Evolutionary conservation across 1,140 invertebrate species (phyloP), one percentile per base, ranked within the genome.

Genomic region (Pseudomyrmex gracilis): DNA sequence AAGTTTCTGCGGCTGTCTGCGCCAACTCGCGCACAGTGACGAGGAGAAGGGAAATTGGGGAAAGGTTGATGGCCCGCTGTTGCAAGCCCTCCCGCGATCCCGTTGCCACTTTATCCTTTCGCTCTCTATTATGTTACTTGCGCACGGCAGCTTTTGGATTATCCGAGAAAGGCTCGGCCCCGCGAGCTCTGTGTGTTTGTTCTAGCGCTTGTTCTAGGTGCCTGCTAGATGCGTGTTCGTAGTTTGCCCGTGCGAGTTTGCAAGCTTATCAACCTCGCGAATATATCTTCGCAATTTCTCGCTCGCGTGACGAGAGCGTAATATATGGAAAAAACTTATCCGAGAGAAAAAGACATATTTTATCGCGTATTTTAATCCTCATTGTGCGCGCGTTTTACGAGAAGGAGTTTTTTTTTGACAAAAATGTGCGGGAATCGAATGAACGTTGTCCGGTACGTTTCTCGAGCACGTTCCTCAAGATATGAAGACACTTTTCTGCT

Each of bases 1-100:
- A 90, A 90, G 90, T 90, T 91, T 90, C 85, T 90, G 85, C 83
- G 78, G 90, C 85, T 90, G 90, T 90, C 89, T 87, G 73, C 74
- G 87, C 63, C 85, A 90, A 90, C 66, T 83, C 66, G 58, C 82
- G 45, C 34, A 68, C 13, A 73, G 84, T 88, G 86, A 87, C 87
- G 76, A 86, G 83, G 84, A 78, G 87, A 53, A 74, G 64, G 45
- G 61, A 76, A 83, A 77, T 51, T 45, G 67, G 55, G 47, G 57
- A 60, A 73, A 63, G 58, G 51, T 86, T 77, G 85, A 78, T 82
- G 71, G 58, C 49, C 55, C 74, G 58, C 66, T 57, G 63, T 80
- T 80, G 58, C 61, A n/a, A 34, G 34, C 34, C 5, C 34, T 12
- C 24, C 70, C 49, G 49, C 57, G 20, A 57, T 51, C 24, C 43